A percentile compares a stretch with the other conserved stretches of the same genome.
These are phyloP conservation scores for Enteromius radiatus DNA, from an alignment of 2,797 vertebrate genomes.

Conservation along the genomic window DNA sequence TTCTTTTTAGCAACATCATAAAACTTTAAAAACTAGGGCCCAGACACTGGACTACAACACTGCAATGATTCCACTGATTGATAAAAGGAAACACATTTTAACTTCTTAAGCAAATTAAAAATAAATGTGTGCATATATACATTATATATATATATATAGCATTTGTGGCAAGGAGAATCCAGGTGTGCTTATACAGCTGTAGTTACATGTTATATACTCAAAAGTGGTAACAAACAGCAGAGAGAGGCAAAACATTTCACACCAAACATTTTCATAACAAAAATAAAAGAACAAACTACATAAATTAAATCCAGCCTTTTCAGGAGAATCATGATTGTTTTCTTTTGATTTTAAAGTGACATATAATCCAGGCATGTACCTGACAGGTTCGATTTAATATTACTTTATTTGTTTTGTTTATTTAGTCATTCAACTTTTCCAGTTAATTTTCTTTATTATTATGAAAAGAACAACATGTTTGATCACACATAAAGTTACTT, in stretches of 20 bases:
- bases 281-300: background rate
- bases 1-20: too few relatives aligned
- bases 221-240: background rate
- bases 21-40: too few relatives aligned
- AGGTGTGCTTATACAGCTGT: background rate
- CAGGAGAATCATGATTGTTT: background rate
- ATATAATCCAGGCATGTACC: background rate
- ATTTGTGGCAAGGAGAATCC: constrained; percentile 1
- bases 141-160: too few relatives aligned
- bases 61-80: too few relatives aligned
- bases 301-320: background rate
- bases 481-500: background rate
- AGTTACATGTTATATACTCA: background rate
- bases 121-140: too few relatives aligned
- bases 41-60: too few relatives aligned
- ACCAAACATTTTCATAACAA: background rate
- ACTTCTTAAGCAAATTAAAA: too few relatives aligned
- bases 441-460: too few relatives aligned
- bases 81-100: too few relatives aligned
- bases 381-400: background rate
- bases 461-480: too few relatives aligned
- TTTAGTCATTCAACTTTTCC: background rate
- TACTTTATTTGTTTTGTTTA: too few relatives aligned
- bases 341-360: background rate
- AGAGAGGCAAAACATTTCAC: too few relatives aligned